Conservation (phyloP, 2,888 invertebrate species). For the Vesta saturnalis region DNA sequence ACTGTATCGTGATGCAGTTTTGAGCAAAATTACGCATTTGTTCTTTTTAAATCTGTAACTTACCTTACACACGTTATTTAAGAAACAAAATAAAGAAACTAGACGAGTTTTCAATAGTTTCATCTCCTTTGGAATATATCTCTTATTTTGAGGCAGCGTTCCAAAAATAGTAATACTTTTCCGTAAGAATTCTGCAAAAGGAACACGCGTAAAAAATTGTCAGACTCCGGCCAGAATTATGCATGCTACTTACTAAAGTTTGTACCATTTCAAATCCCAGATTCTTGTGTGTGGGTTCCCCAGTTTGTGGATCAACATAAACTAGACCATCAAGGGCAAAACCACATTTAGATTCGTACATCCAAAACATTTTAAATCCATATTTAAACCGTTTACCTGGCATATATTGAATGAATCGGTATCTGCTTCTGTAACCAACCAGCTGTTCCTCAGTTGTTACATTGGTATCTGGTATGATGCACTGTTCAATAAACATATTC, state of each 20-base stretch:
- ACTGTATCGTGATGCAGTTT: no score
- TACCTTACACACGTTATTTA: no score
- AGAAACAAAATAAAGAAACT: no score
- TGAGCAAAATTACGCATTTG: no score
- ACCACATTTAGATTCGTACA: background rate
- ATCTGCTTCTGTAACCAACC: no score
- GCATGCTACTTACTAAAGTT: background rate
- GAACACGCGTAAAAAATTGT: background rate
- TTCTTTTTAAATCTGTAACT: no score
- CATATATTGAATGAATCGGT: no score
- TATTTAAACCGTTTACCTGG: background rate
- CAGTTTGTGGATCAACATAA: background rate
- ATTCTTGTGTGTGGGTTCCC: background rate
- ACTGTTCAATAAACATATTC: background rate
- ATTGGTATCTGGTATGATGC: no score
- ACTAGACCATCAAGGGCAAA: background rate
- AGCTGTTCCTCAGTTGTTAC: conserved; percentile 1
- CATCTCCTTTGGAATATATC: background rate
- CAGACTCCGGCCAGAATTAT: background rate
- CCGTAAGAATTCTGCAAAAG: background rate
- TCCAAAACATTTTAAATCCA: background rate
- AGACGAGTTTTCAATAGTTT: background rate
- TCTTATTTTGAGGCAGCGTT: background rate
- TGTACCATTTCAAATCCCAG: background rate
- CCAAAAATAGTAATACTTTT: background rate